These are phyloP conservation scores for Busseola fusca DNA, from an alignment of 2,888 invertebrate species.

Conservation along the genomic window DNA sequence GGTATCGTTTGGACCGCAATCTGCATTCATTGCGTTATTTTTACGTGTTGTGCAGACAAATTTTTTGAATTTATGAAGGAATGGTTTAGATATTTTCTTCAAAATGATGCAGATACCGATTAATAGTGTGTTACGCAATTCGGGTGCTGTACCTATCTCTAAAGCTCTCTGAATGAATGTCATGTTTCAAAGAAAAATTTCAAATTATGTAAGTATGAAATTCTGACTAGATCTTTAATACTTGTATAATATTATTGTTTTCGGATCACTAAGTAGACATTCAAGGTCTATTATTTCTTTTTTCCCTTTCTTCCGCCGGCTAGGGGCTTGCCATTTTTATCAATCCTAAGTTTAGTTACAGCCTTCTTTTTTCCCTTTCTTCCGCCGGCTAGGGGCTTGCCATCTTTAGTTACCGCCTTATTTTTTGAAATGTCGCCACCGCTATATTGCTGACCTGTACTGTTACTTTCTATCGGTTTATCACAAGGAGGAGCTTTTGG, in stretches of 20 bases:
- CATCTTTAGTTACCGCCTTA: slow-evolving; percentile 51
- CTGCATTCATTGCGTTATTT: too few species aligned
- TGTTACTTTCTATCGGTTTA: slow-evolving; percentile 64
- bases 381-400: too few species aligned
- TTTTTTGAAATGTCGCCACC: slow-evolving; percentile 61
- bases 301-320: slow-evolving; percentile 58
- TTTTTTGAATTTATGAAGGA: too few species aligned
- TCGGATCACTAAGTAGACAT: background rate
- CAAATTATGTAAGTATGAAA: background rate
- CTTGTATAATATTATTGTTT: slow-evolving; percentile 9
- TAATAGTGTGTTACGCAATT: too few species aligned
- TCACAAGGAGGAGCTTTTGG: slow-evolving; percentile 75
- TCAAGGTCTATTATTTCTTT: slow-evolving; percentile 35
- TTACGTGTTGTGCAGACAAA: too few species aligned
- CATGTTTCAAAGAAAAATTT: slow-evolving; percentile 1
- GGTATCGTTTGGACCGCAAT: too few species aligned
- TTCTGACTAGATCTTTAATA: slow-evolving; percentile 20
- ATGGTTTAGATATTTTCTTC: too few species aligned
- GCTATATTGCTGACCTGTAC: slow-evolving; percentile 76
- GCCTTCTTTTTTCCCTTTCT: slow-evolving; percentile 10
- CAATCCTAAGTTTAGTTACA: too few species aligned
- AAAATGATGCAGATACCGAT: too few species aligned
- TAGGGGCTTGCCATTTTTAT: slow-evolving; percentile 27
- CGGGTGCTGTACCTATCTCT: too few species aligned
- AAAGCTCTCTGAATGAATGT: background rate